Evolutionary conservation across 2,797 vertebrate genomes (phyloP), one percentile per base, ranked within the genome.

Genomic region (Sylvia borin): DNA sequence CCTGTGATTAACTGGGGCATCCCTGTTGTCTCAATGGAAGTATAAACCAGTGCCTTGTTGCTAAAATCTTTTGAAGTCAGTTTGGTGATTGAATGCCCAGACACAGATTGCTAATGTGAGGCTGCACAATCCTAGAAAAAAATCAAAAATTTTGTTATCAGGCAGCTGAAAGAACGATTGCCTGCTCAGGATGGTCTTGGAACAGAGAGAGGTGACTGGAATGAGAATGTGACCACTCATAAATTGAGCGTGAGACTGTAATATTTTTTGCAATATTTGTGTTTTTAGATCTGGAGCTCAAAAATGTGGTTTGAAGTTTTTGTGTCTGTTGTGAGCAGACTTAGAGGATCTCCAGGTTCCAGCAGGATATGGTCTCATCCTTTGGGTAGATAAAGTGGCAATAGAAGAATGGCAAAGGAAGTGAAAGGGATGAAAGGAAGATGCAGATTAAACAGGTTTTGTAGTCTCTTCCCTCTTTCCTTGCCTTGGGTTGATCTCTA

Each of bases 201-300:
- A 85, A 47, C 18, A 71, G 16, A 68, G 54, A 26, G 1, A 32
- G 68, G 42, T 13, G 75, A 79, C 36, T 2, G 22, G n/a, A 82
- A 25, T 3, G 4, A 55, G 71, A 88, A 75, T 16, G 58, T 67
- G 58, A 64, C 40, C 1, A 0, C 42, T 7, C 18, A 8, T 45
- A 55, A 68, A 73, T 5, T 7, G 38, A 57, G 25, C 0, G 0
- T 19, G 25, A 66, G 64, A 55, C 22, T 68, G 5, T 0, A 1
- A 10, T 13, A 2, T 18, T n/a, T 77, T 74, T 66, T 74, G 16
- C 51, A 81, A 2, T 72, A 50, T 79, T 70, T 74, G 7, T 58
- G 16, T 72, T 88, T 86, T 90, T 55, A 34, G 48, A 58, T 38
- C 38, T 14, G 42, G 45, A 64, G 70, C 67, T 68, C 25, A 40